phyloP scores from a whole-genome alignment of 1,140 invertebrate genomes.

The Leucophenga varia region DNA sequence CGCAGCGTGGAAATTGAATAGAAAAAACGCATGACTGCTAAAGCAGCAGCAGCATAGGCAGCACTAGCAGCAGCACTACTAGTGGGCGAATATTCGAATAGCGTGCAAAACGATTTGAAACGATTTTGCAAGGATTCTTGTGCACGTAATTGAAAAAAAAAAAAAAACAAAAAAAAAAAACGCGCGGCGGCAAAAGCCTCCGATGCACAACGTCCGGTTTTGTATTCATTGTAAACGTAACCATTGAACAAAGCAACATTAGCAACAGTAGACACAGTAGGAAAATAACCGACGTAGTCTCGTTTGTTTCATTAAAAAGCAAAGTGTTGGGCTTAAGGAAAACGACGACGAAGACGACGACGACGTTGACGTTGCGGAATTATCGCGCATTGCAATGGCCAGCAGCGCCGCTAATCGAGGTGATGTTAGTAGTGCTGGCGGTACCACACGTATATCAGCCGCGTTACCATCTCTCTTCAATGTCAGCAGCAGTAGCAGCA shows the following conservation, averaged over 20 bases:
- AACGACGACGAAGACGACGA: not conserved
- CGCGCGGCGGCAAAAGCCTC: slow-evolving; percentile 1
- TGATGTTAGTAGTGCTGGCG: slow-evolving; percentile 5
- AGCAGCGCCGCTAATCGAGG: slow-evolving; percentile 28
- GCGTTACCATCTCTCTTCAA: slow-evolving; percentile 36
- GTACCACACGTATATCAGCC: slow-evolving; percentile 16
- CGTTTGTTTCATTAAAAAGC: slow-evolving; percentile 1
- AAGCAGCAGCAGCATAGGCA: slow-evolving; percentile 18
- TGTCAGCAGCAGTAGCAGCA: too few relatives aligned
- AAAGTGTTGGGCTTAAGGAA: slow-evolving; percentile 3
- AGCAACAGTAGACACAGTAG: not conserved
- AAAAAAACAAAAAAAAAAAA: slow-evolving; percentile 21
- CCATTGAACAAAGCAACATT: slow-evolving; percentile 3
- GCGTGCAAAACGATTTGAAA: slow-evolving; percentile 8
- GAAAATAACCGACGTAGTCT: slow-evolving; percentile 3
- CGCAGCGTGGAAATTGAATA: not conserved
- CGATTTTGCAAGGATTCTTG: too few relatives aligned
- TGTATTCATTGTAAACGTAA: too few relatives aligned
- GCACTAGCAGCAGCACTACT: slow-evolving; percentile 30
- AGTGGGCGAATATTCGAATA: slow-evolving; percentile 20
- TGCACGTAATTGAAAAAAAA: slow-evolving; percentile 15
- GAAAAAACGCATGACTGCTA: slow-evolving; percentile 19
- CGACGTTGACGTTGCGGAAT: slow-evolving; percentile 5
- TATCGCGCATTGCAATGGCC: slow-evolving; percentile 25
- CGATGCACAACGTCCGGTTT: too few relatives aligned